Evolutionary conservation across 1,140 invertebrate species (phyloP).

Genomic region (Ladona fulva): DNA sequence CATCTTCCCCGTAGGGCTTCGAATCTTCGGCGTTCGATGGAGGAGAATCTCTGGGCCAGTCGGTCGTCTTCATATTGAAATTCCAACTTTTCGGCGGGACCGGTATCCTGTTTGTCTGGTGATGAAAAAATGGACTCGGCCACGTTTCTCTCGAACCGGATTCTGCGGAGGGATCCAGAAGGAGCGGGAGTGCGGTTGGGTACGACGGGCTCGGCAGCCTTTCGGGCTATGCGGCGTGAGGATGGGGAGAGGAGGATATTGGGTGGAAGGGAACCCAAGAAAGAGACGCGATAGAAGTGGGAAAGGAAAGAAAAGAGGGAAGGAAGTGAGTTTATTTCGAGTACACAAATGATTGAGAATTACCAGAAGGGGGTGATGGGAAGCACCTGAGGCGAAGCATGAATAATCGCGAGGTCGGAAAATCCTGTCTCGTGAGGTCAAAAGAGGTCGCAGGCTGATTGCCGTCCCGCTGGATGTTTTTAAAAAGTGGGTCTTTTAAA

Average conservation of each 20-base stretch:
- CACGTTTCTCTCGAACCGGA: neutral
- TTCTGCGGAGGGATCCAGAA: neutral
- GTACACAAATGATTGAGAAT: too few species aligned
- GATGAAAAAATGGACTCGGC: neutral
- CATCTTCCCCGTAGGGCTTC: too few species aligned
- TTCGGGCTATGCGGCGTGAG: neutral
- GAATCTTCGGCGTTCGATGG: too few species aligned
- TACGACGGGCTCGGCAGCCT: neutral
- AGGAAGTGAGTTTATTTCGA: too few species aligned
- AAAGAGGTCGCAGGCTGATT: neutral
- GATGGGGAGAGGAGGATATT: neutral
- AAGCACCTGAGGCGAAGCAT: neutral
- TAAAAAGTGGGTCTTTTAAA: too few species aligned
- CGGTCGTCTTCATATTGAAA: neutral
- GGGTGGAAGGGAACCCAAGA: neutral
- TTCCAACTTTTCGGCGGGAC: conserved; percentile 2
- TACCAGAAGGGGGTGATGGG: too few species aligned
- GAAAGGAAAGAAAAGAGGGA: neutral
- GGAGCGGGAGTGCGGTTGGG: neutral
- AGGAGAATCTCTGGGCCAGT: neutral
- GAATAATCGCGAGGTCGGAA: neutral
- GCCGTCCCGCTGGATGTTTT: neutral
- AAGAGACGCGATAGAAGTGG: neutral
- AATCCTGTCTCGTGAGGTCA: neutral
- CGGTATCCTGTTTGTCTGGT: conserved; percentile 2